Base-by-base conservation (phyloP, 2,888 invertebrate species). In the Ernsta delagoae region DNA sequence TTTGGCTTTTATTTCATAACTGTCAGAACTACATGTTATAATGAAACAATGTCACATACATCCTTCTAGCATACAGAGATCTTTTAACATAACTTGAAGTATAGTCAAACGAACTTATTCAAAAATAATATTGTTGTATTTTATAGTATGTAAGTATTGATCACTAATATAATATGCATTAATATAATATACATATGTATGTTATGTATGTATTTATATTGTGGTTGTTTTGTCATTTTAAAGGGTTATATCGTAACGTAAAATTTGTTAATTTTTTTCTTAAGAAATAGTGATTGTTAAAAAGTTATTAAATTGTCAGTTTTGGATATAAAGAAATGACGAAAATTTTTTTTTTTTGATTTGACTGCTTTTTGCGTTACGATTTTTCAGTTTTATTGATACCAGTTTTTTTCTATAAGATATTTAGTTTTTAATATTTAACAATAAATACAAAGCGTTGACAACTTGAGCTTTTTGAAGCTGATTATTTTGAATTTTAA, bases 71-170 rank as follows among this genome's bases (percentile, higher is more conserved):
- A 12, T 53, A 12, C 5, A 7, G 16, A 50, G 16, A n/a, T 34
- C 11, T 7, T 11, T 12, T 4, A 3, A 54, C 31, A 31, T 34
- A 56, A 16, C 16, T 8, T 41, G 63, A 70, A 70, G 48, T 48
- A 61, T 62, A 73, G 82, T 82, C 82, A 79, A 81, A 77, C 77
- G 73, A 77, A 75, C 82, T 81, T 79, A 78, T 75, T 74, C 79
- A 5, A 34, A 56, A 41, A 31, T 31, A 82, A 83, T 79, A 88
- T 91, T 91, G 90, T 92, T 90, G 89, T 92, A 92, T 89, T 90
- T 91, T 90, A 88, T 89, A 92, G 90, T 88, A 75, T 77, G 80
- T 88, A 89, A 91, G 89, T 71, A 82, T 80, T 85, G 84, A 89
- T 89, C 82, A 82, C 12, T n/a, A n/a, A 31, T 31, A 31, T 31